Percentiles rank a stretch among this genome's conserved stretches.
phyloP scores from a whole-genome alignment of 1,140 invertebrate species.

The Metaphire vulgaris region DNA sequence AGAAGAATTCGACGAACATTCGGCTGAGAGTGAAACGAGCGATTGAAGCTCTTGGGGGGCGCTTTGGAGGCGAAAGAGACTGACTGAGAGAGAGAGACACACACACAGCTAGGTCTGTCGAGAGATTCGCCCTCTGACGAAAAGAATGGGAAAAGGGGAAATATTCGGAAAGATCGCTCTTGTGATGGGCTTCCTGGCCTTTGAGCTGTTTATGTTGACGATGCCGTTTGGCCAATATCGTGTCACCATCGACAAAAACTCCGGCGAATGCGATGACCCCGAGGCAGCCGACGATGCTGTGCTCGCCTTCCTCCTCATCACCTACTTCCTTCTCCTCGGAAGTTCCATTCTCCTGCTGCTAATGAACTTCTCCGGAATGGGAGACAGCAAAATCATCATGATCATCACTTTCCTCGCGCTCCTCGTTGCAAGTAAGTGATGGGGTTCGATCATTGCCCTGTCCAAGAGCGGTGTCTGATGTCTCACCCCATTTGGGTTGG shows the following conservation, averaged over 20 bases:
- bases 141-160: not conserved
- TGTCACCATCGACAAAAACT: not conserved
- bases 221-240: not conserved
- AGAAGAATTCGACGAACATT: too few relatives aligned
- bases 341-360: not conserved
- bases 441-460: too few relatives aligned
- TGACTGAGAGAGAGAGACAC: too few relatives aligned
- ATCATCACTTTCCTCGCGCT: not conserved
- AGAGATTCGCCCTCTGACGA: too few relatives aligned
- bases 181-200: not conserved
- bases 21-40: too few relatives aligned
- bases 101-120: too few relatives aligned
- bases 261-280: not conserved
- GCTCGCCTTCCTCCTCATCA: not conserved
- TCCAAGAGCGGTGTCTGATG: too few relatives aligned
- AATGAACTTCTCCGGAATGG: not conserved
- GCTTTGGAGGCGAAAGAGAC: too few relatives aligned
- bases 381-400: not conserved
- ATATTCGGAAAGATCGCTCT: not conserved
- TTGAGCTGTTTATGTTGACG: not conserved
- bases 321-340: not conserved
- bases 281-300: not conserved
- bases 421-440: not conserved
- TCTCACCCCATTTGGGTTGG: too few relatives aligned
- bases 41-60: too few relatives aligned